A percentile compares a stretch with the other conserved stretches of the same genome.
These are phyloP conservation scores for Acipenser oxyrinchus DNA, from an alignment of 2,797 vertebrate species.

Conservation along the genomic window DNA sequence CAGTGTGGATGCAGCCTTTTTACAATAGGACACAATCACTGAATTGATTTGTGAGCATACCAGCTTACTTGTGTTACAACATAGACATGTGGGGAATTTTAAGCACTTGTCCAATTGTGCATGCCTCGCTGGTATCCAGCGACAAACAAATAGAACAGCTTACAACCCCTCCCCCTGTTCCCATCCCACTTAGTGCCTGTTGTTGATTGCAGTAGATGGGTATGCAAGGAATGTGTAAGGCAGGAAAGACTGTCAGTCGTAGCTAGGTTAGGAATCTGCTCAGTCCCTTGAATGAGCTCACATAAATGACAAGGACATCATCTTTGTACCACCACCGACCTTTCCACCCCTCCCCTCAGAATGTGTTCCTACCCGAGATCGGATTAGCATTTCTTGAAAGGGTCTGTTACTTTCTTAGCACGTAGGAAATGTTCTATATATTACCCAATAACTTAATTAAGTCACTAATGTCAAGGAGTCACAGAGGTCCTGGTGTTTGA, in stretches of 20 bases:
- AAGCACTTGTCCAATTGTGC: slow-evolving; percentile 46
- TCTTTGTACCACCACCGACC: too few relatives aligned
- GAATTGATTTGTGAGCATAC: slow-evolving; percentile 63
- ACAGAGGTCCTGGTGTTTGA: too few relatives aligned
- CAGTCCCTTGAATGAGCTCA: neutral
- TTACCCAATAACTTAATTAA: too few relatives aligned
- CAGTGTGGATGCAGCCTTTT: too few relatives aligned
- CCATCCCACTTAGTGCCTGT: slow-evolving; percentile 47
- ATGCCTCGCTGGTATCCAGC: slow-evolving; percentile 40
- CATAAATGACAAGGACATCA: too few relatives aligned
- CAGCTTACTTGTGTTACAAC: slow-evolving; percentile 53
- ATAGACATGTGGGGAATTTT: slow-evolving; percentile 62
- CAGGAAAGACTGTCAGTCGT: slow-evolving; percentile 33
- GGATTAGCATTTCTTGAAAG: too few relatives aligned
- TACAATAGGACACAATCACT: neutral
- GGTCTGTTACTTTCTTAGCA: too few relatives aligned
- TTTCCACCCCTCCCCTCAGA: too few relatives aligned
- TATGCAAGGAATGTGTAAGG: slow-evolving; percentile 57
- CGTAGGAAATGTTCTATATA: too few relatives aligned
- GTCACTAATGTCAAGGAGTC: too few relatives aligned
- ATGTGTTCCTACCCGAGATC: too few relatives aligned
- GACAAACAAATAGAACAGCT: slow-evolving; percentile 50
- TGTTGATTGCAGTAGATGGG: slow-evolving; percentile 40
- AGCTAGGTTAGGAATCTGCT: slow-evolving; percentile 2
- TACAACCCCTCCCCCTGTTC: slow-evolving; percentile 31